phyloP scores from a whole-genome alignment of 1,140 invertebrate genomes.

The Archivesica marissinica region DNA sequence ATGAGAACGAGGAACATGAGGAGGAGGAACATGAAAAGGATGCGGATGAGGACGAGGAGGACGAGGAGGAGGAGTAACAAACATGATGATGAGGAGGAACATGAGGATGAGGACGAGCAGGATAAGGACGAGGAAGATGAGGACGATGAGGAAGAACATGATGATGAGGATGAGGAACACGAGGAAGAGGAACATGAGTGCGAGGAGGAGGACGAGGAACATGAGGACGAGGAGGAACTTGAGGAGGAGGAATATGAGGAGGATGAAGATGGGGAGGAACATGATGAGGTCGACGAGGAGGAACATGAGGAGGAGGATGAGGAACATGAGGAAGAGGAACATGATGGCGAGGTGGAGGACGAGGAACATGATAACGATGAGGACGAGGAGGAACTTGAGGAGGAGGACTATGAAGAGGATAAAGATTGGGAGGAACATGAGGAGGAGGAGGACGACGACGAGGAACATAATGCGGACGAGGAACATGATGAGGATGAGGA shows the following conservation, averaged over 20 bases:
- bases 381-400: background rate
- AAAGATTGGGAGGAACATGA: constrained; percentile 56
- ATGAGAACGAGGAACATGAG: constrained; percentile 10
- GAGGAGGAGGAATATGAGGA: constrained; percentile 47
- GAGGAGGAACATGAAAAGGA: constrained; percentile 40
- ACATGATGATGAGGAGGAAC: background rate
- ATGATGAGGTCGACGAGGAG: constrained; percentile 42
- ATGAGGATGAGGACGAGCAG: constrained; percentile 36
- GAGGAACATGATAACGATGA: constrained; percentile 41
- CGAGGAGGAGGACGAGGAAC: constrained; percentile 29
- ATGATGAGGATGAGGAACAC: constrained; percentile 49
- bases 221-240: constrained; percentile 55
- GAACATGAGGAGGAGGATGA: too few species aligned
- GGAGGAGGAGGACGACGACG: too few species aligned
- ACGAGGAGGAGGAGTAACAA: constrained; percentile 19
- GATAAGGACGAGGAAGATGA: constrained; percentile 24
- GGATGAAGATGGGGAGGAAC: too few species aligned
- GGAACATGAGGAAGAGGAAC: too few species aligned
- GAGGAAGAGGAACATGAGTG: constrained; percentile 46
- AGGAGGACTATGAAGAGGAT: constrained; percentile 50
- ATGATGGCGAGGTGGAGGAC: constrained; percentile 32
- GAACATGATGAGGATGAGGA: too few species aligned
- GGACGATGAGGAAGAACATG: constrained; percentile 26
- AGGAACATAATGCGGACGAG: too few species aligned
- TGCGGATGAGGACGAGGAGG: constrained; percentile 46